Evolutionary conservation across 2,888 invertebrate genomes (phyloP).

Genomic region (Noctua pronuba): DNA sequence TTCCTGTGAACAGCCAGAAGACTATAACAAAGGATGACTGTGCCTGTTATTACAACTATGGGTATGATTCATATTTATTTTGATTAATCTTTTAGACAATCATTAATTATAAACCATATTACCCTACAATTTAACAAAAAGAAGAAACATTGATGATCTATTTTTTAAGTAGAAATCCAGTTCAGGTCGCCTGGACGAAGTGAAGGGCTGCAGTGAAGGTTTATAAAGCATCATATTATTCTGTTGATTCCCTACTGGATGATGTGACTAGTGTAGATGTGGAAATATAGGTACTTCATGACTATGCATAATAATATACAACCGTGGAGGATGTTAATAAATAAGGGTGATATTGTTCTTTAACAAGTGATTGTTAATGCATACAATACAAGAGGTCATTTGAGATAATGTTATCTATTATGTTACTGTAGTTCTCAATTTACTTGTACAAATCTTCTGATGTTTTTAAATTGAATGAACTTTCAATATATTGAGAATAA

Average conservation of each 20-base stretch:
- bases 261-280: too few relatives aligned
- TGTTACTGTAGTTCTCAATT: slow-evolving; percentile 27
- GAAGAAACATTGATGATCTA: not conserved
- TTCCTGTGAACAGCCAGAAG: slow-evolving; percentile 77
- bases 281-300: too few relatives aligned
- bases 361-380: slow-evolving; percentile 33
- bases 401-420: slow-evolving; percentile 48
- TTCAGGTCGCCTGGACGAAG: not conserved
- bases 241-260: not conserved
- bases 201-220: too few relatives aligned
- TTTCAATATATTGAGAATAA: not conserved
- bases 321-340: slow-evolving; percentile 7
- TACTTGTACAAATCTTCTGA: slow-evolving; percentile 14
- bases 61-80: slow-evolving; percentile 78
- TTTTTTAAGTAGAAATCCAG: not conserved
- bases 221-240: not conserved
- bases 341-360: slow-evolving; percentile 20
- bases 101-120: not conserved
- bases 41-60: slow-evolving; percentile 90
- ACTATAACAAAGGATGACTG: slow-evolving; percentile 84
- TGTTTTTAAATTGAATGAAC: slow-evolving; percentile 13
- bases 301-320: too few relatives aligned
- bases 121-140: not conserved
- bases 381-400: slow-evolving; percentile 39
- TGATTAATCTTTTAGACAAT: not conserved